Percentiles rank a stretch among this genome's conserved stretches.
These are phyloP conservation scores for Labeo calbasu DNA, from an alignment of 2,797 vertebrate genomes.

Conservation along the genomic window DNA sequence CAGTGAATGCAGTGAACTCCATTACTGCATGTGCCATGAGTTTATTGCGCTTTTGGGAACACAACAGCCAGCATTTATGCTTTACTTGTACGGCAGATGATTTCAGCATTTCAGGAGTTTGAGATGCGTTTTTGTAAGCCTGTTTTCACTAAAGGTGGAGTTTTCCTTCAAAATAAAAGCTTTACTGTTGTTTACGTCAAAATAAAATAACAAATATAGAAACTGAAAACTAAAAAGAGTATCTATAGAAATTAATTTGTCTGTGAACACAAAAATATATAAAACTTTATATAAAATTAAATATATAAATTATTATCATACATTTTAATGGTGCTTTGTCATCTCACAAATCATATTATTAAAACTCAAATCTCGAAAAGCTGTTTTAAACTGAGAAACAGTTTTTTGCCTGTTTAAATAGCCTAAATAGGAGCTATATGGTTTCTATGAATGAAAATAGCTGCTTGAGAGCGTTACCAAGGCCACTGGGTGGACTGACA, in stretches of 20 bases:
- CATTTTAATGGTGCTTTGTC: background rate
- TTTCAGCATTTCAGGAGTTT: no score
- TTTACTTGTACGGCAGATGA: no score
- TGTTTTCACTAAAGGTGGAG: no score
- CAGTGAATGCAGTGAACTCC: no score
- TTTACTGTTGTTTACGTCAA: no score
- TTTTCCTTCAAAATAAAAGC: no score
- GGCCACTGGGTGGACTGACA: slow-evolving; percentile 14
- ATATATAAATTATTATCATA: background rate
- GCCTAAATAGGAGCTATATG: background rate
- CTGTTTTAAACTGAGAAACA: background rate
- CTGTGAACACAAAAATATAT: background rate
- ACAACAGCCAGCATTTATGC: no score
- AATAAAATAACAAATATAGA: background rate
- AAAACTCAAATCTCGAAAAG: background rate
- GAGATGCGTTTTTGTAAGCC: no score
- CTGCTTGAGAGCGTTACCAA: background rate
- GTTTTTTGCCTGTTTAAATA: background rate
- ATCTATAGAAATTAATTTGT: background rate
- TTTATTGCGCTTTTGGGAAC: no score
- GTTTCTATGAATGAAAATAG: slow-evolving; percentile 22
- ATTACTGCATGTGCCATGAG: no score
- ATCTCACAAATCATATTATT: background rate
- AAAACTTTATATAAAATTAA: background rate
- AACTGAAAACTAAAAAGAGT: background rate